These are phyloP conservation scores for Rhipidura dahli DNA, from an alignment of 2,113 vertebrate genomes.

Conservation along the genomic window DNA sequence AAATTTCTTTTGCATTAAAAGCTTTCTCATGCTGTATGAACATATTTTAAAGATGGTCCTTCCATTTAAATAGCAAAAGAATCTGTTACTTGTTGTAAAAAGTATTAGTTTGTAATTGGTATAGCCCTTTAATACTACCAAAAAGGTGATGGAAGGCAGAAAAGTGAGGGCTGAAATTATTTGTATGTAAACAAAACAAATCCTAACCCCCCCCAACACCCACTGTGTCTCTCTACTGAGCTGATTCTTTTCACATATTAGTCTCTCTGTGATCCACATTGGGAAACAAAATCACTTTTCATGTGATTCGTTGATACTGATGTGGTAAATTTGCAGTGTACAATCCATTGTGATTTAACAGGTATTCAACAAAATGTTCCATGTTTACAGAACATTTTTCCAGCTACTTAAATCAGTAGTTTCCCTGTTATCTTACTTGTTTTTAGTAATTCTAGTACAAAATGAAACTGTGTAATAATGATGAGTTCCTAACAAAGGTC, in stretches of 20 bases:
- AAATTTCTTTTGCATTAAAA: background rate
- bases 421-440: background rate
- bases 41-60: background rate
- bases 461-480: background rate
- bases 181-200: background rate
- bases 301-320: background rate
- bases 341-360: background rate
- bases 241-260: background rate
- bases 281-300: background rate
- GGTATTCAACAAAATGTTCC: background rate
- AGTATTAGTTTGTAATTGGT: background rate
- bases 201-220: accelerated
- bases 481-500: background rate
- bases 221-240: background rate
- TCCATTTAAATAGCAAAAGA: background rate
- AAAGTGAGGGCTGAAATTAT: background rate
- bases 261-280: background rate
- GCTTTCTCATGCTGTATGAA: background rate
- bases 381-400: background rate
- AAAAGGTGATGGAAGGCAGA: background rate
- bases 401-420: background rate
- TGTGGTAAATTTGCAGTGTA: background rate
- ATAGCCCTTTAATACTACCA: background rate
- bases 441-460: background rate
- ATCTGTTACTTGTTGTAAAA: background rate